Percentiles rank a stretch among this genome's conserved stretches.
These are phyloP conservation scores for Orycteropus afer DNA, from an alignment of 2,113 vertebrate species.

Conservation along the genomic window DNA sequence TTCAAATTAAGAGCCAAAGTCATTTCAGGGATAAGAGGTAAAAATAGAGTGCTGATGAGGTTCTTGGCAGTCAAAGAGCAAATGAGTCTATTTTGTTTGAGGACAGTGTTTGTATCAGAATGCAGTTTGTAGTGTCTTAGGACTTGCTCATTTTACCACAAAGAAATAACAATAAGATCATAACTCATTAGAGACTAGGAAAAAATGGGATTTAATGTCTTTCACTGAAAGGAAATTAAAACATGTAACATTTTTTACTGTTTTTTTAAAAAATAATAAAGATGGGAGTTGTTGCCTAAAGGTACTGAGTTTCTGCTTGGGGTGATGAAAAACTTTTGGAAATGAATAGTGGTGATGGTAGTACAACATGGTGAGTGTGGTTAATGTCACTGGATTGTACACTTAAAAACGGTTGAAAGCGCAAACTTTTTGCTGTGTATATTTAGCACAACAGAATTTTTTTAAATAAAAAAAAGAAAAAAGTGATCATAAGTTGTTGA, in stretches of 20 bases:
- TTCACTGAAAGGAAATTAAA: background rate
- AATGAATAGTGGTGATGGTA: background rate
- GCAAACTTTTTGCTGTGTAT: background rate
- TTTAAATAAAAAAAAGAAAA: background rate
- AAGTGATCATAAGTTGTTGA: background rate
- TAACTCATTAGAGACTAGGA: background rate
- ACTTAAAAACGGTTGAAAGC: background rate
- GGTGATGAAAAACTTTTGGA: background rate
- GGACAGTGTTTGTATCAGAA: background rate
- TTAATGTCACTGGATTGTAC: background rate
- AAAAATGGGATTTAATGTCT: background rate
- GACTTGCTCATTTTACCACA: background rate
- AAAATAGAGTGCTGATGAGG: slow-evolving; percentile 9
- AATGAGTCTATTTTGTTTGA: background rate
- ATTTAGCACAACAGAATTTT: background rate
- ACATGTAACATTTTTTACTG: background rate
- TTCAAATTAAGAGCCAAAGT: background rate
- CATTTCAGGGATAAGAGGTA: background rate
- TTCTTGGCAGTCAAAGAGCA: slow-evolving; percentile 33
- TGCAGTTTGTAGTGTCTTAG: background rate
- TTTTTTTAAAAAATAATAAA: slow-evolving; percentile 26
- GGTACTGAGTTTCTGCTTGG: background rate
- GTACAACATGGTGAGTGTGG: background rate
- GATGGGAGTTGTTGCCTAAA: background rate
- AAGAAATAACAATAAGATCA: background rate